Base-by-base conservation (phyloP, 2,113 vertebrate genomes). In the Parus major region DNA sequence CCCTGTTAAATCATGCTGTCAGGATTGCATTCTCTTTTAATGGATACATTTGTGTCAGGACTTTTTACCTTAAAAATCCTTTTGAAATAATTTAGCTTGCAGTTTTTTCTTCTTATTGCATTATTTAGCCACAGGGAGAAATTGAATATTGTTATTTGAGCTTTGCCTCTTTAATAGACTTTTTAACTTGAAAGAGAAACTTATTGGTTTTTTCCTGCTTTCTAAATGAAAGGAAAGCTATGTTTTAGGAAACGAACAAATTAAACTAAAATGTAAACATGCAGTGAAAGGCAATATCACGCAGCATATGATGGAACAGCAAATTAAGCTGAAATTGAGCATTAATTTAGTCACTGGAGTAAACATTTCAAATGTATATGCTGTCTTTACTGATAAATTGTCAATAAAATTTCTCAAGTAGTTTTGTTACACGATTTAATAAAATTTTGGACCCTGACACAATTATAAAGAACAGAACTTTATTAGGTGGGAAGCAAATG, bases 231-330 rank as follows among this genome's bases (percentile, higher is more conserved):
- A 90, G 16, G 36, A 57, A 93, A 96, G 49, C 53, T 91, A 21
- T 18, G 36, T 52, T 75, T 88, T 80, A 81, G 64, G 80, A 94
- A 91, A 80, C 56, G 35, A 41, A 91, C 88, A 96, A 92, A 95
- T 95, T 96, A 93, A 97, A 91, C n/a, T 80, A 53, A 93, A 53
- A 83, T 31, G n/a, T 64, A 81, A 97, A 93, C 83, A 75, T 69
- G 53, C 57, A 90, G 68, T 78, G 86, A 78, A 97, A 78, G 23
- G 47, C 69, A 94, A 47, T 93, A 65, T 55, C 73, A 86, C 83
- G 39, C 55, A 77, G 41, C 1, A 2, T 42, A 19, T 69, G 66
- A 53, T 96, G 11, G 80, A 96, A 92, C 80, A 95, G 61, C 52
- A 94, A 90, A 82, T 95, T 88, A 88, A 89, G 81, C 91, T 96